Evolutionary conservation across 2,113 vertebrate species (phyloP).

Genomic region (human (Homo sapiens)): DNA sequence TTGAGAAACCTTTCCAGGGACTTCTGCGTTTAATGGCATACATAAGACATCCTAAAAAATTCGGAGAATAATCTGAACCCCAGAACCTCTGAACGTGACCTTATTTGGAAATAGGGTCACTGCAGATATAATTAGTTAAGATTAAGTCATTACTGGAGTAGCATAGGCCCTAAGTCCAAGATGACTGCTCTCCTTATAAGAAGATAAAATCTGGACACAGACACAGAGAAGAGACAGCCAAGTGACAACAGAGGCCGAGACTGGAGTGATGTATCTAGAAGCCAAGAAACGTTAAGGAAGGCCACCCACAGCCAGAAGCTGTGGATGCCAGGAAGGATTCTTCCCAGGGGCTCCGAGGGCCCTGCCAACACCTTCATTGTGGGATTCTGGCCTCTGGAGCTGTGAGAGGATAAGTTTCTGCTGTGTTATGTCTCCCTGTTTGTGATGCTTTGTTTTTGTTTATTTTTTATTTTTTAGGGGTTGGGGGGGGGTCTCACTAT

Average conservation of each 20-base stretch:
- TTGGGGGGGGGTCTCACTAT: too few species aligned
- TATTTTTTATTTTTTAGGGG: too few species aligned
- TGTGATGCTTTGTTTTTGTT: too few species aligned
- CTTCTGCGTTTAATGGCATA: not conserved
- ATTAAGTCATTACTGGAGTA: not conserved
- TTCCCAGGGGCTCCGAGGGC: too few species aligned
- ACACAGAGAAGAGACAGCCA: not conserved
- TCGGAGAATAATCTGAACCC: not conserved
- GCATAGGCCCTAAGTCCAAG: not conserved
- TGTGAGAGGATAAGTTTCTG: not conserved
- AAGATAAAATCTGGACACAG: not conserved
- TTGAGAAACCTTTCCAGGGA: not conserved
- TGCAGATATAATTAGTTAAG: not conserved
- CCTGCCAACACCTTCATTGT: not conserved
- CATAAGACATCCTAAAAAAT: not conserved
- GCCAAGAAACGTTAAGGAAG: not conserved
- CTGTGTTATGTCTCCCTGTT: not conserved
- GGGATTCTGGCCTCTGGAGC: not conserved
- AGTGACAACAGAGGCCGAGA: not conserved
- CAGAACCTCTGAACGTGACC: not conserved
- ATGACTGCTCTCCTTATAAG: constrained; percentile 28
- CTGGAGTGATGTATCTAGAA: too few species aligned
- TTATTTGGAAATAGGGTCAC: constrained; percentile 35
- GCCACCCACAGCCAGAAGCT: not conserved
- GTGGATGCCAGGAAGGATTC: not conserved